These are phyloP conservation scores for Distichodus sexfasciatus DNA, from an alignment of 2,797 vertebrate species.

Conservation along the genomic window DNA sequence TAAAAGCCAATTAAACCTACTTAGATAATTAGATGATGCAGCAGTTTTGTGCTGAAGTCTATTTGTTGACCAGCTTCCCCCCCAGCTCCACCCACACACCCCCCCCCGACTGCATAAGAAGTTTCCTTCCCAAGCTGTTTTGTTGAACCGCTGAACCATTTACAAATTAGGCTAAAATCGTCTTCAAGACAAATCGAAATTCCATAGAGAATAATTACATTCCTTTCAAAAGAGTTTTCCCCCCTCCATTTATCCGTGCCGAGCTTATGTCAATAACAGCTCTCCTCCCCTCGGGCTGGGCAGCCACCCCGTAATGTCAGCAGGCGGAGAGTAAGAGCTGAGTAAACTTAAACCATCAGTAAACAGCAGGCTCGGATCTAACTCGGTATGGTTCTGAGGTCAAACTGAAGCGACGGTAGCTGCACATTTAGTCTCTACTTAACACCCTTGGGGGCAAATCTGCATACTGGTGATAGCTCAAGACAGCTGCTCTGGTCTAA, in stretches of 20 bases:
- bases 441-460: conserved; percentile 8
- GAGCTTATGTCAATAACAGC: conserved; percentile 25
- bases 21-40: conserved; percentile 12
- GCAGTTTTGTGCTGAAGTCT: background rate
- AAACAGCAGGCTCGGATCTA: background rate
- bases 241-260: background rate
- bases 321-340: background rate
- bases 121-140: background rate
- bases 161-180: conserved; percentile 31
- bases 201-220: conserved; percentile 15
- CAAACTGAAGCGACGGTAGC: background rate
- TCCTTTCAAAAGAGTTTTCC: background rate
- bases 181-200: conserved; percentile 25
- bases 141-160: conserved; percentile 11
- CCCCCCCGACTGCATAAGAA: background rate
- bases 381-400: background rate
- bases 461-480: background rate
- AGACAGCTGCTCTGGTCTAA: background rate
- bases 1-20: background rate
- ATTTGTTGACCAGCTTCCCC: conserved; percentile 4
- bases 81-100: too few species aligned
- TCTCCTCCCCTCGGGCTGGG: background rate
- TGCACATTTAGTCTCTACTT: background rate
- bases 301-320: conserved; percentile 2
- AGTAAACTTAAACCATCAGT: background rate